Conservation (phyloP, 2,888 invertebrate species). For the Metopia argyrocephala region DNA sequence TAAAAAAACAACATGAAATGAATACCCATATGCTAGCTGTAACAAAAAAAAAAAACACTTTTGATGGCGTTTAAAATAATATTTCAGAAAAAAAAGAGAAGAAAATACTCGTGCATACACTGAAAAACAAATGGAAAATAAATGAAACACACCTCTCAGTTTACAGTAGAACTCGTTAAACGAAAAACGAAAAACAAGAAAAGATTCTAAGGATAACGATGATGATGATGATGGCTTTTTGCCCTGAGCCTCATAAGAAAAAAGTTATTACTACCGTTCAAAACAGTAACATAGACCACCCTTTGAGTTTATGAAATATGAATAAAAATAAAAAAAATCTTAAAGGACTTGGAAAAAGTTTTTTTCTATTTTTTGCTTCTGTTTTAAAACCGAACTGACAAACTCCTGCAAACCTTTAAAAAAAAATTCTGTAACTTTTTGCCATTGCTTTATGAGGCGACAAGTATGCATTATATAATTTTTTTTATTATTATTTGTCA, state of each 20-base stretch:
- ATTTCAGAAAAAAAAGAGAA: neutral
- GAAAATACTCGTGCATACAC: neutral
- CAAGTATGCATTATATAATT: no score
- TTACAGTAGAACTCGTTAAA: no score
- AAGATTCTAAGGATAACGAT: no score
- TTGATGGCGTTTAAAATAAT: slow-evolving; percentile 47
- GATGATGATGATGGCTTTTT: slow-evolving; percentile 37
- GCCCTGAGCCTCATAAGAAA: slow-evolving; percentile 8
- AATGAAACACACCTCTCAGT: neutral
- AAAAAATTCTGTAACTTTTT: no score
- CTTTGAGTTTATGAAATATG: slow-evolving; percentile 59
- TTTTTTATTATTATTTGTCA: no score
- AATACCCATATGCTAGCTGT: slow-evolving; percentile 44
- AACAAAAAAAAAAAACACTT: slow-evolving; percentile 52
- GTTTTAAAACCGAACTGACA: neutral
- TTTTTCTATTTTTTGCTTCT: neutral
- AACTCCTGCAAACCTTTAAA: no score
- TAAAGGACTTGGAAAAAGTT: neutral
- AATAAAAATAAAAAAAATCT: neutral
- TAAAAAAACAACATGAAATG: neutral
- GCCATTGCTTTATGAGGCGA: no score
- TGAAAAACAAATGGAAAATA: neutral
- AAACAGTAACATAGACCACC: neutral
- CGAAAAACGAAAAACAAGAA: neutral
- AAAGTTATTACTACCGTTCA: neutral